These are phyloP conservation scores for Aspidapion aeneum DNA, from an alignment of 2,888 invertebrate genomes.

Conservation along the genomic window DNA sequence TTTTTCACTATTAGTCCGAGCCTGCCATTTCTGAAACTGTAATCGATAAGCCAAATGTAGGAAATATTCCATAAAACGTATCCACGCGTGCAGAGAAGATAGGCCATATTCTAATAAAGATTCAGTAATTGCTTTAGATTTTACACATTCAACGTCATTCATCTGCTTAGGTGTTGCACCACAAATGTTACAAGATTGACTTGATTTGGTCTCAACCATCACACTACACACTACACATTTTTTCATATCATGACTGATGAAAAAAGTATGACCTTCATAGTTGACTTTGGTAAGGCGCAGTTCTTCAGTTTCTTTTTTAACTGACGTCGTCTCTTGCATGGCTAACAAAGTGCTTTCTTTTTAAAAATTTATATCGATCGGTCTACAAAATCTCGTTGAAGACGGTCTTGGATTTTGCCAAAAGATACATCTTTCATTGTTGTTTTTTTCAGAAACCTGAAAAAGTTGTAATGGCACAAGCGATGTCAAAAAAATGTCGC, in stretches of 20 bases:
- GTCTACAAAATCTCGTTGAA: not conserved
- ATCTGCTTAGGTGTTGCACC: not conserved
- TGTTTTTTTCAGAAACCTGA: not conserved
- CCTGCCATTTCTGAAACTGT: not conserved
- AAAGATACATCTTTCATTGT: not conserved
- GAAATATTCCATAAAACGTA: not conserved
- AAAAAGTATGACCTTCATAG: not conserved
- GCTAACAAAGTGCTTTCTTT: too few relatives aligned
- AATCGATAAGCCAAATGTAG: not conserved
- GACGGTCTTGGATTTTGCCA: conserved; percentile 2
- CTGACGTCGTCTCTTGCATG: too few relatives aligned
- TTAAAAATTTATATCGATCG: not conserved
- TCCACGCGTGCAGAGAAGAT: not conserved
- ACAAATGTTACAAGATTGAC: not conserved
- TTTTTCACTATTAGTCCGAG: not conserved
- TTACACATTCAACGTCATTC: not conserved
- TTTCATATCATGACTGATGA: not conserved
- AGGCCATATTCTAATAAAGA: not conserved
- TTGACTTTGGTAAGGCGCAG: not conserved
- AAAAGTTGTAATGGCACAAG: not conserved
- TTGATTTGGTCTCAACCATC: not conserved
- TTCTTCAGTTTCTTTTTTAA: too few relatives aligned
- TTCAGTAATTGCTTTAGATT: not conserved
- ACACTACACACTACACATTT: not conserved
- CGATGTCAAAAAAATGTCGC: not conserved